These are phyloP conservation scores for Myiotriccus ornatus DNA, from an alignment of 2,797 vertebrate genomes.

Conservation along the genomic window DNA sequence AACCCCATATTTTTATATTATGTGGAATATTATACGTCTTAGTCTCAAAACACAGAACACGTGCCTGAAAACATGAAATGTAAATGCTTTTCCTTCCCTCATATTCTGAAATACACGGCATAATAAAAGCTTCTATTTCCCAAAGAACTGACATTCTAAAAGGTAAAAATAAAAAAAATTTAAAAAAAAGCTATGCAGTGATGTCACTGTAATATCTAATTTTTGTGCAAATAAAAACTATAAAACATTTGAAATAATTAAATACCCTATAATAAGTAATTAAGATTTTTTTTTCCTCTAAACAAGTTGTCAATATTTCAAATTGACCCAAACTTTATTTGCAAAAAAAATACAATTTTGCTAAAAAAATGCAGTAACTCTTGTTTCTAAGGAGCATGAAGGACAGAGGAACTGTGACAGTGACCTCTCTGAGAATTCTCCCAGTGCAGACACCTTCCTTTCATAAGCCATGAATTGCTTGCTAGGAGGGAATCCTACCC, in stretches of 20 bases:
- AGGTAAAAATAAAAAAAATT: too few species aligned
- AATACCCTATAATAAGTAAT: background rate
- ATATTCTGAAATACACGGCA: background rate
- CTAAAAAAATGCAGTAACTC: background rate
- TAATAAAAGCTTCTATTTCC: background rate
- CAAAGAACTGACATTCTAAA: background rate
- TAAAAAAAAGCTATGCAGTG: background rate
- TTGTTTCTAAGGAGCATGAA: background rate
- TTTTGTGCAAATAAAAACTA: background rate
- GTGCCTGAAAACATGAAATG: background rate
- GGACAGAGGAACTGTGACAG: background rate
- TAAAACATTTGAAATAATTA: background rate
- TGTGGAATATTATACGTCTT: background rate
- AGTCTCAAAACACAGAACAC: background rate
- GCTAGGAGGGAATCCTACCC: background rate
- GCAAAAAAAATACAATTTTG: background rate
- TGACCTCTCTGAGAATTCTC: background rate
- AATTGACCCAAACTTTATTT: background rate
- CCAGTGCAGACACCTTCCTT: background rate
- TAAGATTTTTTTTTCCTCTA: background rate
- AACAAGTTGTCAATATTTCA: background rate
- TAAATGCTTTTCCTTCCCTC: background rate
- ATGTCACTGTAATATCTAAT: background rate
- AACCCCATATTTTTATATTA: background rate
- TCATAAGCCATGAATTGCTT: background rate